Evolutionary conservation across 2,888 invertebrate genomes (phyloP), one percentile per base, ranked within the genome.

Genomic region (Orthonevra nobilis): DNA sequence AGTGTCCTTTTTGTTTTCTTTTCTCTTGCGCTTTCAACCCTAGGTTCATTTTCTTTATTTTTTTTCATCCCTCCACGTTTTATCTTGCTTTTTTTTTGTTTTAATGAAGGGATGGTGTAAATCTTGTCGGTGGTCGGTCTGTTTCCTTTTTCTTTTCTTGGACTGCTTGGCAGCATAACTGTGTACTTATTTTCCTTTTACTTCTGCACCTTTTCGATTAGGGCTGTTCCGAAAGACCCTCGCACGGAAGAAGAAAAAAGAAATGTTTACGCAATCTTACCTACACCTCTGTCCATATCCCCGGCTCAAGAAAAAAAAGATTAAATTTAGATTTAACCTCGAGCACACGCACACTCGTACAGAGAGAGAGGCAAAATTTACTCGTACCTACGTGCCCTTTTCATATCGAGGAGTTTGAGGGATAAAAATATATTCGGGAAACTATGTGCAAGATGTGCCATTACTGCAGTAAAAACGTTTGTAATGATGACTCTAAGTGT

Each of bases 361-460:
- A 36, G 50, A 50, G 48, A 23, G 17, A 54, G 30, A 42, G 64
- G 28, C 30, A 20, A 7, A 10, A n/a, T 19, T 14, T 44, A 42
- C 34, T 19, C 20, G n/a, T 36, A n/a, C 17, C 12, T 58, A 64
- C 72, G 72, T 72, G 79, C 40, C 38, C 26, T 26, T 61, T 23
- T 73, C 23, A 12, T 72, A 64, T 72, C 54, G 83, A 83, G 75
- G 82, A 70, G 81, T 66, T 81, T 58, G 68, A 63, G 84, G 87
- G 86, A 86, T 87, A 84, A 86, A 81, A 85, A 86, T 84, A 86
- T 87, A 87, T 86, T 86, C 86, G 86, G 84, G 84, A 86, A 87
- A 88, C 86, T 87, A 87, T 87, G 88, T 88, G 87, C 87, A 88
- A 87, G 87, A 87, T 88, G 87, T 87, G 85, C 88, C 86, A 86